These are phyloP conservation scores for Actinostola sp. DNA, from an alignment of 92 coral and sea anemone species.

Conservation along the genomic window DNA sequence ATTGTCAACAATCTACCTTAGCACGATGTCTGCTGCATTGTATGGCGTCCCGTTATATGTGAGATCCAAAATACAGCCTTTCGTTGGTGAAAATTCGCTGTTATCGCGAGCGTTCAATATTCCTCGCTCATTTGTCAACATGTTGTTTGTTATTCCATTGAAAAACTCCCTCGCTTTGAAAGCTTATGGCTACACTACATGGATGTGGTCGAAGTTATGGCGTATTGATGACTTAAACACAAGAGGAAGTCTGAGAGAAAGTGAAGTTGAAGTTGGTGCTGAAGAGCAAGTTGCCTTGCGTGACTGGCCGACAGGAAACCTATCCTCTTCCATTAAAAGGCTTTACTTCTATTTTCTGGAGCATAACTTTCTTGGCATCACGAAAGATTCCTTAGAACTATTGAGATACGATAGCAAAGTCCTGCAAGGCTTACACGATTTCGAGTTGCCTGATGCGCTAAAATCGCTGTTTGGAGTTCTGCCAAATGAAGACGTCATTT, in stretches of 20 bases:
- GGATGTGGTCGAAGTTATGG: slow-evolving; percentile 22
- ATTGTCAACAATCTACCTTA: not conserved
- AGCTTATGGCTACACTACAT: slow-evolving; percentile 21
- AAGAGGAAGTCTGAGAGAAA: not conserved
- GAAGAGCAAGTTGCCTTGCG: slow-evolving; percentile 1
- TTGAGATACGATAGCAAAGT: slow-evolving; percentile 28
- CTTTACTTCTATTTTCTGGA: slow-evolving; percentile 19
- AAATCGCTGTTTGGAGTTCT: slow-evolving; percentile 22
- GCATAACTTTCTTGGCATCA: slow-evolving; percentile 24
- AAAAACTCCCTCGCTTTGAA: not conserved
- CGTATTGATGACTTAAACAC: not conserved
- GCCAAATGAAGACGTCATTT: slow-evolving; percentile 3
- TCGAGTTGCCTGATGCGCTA: slow-evolving; percentile 8
- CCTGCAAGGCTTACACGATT: slow-evolving; percentile 37
- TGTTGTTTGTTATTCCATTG: slow-evolving; percentile 2
- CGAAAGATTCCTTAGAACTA: slow-evolving; percentile 29
- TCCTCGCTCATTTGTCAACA: slow-evolving; percentile 33
- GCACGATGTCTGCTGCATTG: slow-evolving; percentile 10
- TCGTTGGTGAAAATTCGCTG: slow-evolving; percentile 33
- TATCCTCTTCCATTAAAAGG: not conserved
- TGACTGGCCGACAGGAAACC: slow-evolving; percentile 1
- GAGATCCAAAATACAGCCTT: slow-evolving; percentile 8
- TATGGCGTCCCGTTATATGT: slow-evolving; percentile 7
- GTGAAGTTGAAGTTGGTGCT: not conserved
- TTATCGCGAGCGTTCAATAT: slow-evolving; percentile 20